These are phyloP conservation scores for Zygogramma bicolorata DNA, from an alignment of 2,888 invertebrate species.

Conservation along the genomic window DNA sequence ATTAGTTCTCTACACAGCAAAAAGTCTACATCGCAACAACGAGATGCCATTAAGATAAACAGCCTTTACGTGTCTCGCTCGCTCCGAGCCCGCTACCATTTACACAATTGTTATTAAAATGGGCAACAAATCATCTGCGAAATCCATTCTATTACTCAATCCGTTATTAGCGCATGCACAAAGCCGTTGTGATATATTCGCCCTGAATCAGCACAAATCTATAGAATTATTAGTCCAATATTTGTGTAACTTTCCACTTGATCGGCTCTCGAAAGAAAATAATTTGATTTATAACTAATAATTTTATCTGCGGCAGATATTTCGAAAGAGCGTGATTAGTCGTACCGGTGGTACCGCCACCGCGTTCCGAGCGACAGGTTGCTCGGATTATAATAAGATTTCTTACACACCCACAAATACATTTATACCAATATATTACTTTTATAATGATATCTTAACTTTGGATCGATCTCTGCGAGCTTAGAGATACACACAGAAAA, in stretches of 20 bases:
- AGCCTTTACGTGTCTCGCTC: neutral
- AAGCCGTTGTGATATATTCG: constrained; percentile 28
- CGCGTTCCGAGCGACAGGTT: constrained; percentile 59
- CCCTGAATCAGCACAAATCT: constrained; percentile 35
- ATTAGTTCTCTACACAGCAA: neutral
- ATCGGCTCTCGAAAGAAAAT: constrained; percentile 53
- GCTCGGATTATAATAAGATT: constrained; percentile 57
- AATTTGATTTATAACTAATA: constrained; percentile 60
- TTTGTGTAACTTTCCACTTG: constrained; percentile 52
- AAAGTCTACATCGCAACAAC: neutral
- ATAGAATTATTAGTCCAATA: constrained; percentile 35
- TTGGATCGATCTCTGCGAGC: constrained; percentile 38
- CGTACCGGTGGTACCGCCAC: constrained; percentile 41
- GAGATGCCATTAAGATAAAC: constrained; percentile 35
- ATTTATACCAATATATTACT: constrained; percentile 48
- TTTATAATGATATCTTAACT: constrained; percentile 55
- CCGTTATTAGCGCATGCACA: constrained; percentile 3
- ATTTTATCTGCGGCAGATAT: constrained; percentile 51
- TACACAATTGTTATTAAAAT: constrained; percentile 36
- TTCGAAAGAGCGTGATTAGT: constrained; percentile 47
- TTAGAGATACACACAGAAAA: constrained; percentile 27
- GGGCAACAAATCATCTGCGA: constrained; percentile 33
- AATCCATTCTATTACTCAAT: constrained; percentile 10
- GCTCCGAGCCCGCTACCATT: constrained; percentile 15
- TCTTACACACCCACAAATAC: constrained; percentile 54